phyloP scores from a whole-genome alignment of 2,113 vertebrate genomes.

The Brachypteracias leptosomus region DNA sequence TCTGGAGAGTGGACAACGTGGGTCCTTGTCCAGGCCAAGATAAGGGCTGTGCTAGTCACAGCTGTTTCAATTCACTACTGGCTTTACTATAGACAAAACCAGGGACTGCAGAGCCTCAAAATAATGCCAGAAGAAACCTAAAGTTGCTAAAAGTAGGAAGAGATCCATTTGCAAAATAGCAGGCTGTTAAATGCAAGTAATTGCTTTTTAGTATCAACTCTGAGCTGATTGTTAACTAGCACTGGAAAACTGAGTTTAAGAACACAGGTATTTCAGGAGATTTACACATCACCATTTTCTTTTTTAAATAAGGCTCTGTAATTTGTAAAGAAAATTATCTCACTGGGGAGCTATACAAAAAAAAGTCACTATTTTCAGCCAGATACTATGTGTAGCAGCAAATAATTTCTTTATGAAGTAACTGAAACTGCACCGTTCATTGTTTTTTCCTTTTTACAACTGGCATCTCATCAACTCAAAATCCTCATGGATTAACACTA shows the following conservation, averaged over 20 bases:
- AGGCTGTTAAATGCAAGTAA: not conserved
- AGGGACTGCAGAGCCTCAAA: not conserved
- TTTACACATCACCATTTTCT: not conserved
- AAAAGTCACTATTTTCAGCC: not conserved
- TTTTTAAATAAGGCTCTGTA: not conserved
- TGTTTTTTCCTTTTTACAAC: not conserved
- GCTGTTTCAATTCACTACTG: not conserved
- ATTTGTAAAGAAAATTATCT: not conserved
- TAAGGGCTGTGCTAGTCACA: not conserved
- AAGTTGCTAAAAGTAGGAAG: not conserved
- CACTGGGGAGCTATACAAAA: not conserved
- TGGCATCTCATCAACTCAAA: not conserved
- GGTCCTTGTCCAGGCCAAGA: not conserved
- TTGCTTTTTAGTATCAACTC: not conserved
- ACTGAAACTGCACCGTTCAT: not conserved
- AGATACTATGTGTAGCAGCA: not conserved
- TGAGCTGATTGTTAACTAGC: not conserved
- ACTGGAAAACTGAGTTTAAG: not conserved
- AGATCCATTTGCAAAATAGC: not conserved
- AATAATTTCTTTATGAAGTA: not conserved
- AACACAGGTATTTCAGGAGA: not conserved
- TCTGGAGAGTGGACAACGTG: fast-evolving
- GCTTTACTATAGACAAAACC: not conserved
- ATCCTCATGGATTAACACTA: not conserved
- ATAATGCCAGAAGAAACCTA: not conserved